Evolutionary conservation across 1,140 invertebrate species (phyloP), one percentile per base, ranked within the genome.

Genomic region (Papilio polyxenes): DNA sequence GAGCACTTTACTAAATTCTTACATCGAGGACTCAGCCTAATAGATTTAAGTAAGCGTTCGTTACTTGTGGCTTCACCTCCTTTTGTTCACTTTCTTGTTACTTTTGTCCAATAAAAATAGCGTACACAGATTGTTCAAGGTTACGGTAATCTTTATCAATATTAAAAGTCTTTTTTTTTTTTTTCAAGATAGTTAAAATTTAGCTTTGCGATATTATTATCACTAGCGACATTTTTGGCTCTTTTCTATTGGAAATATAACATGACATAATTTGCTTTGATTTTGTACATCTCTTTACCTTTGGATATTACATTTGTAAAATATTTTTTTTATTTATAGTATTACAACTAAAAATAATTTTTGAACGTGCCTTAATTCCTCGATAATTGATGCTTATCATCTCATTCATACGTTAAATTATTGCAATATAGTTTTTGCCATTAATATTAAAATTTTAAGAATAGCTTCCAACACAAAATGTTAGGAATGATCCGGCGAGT

Each of bases 1-100:
- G 31, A 72, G 31, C 65, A 72, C 65, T 72, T 72, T 40, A 72
- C 13, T 37, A 72, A 72, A 72, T 72, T 72, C 65, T 31, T 72
- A 72, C 31, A 37, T 72, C 65, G 7, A 72, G 23, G 31, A 72
- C 23, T 69, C 31, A 17, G 53, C 53, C 5, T 72, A 23, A 37
- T 72, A 72, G 23, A 72, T 72, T 72, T 72, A 65, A 65, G 62
- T 65, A 72, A 5, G 65, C 31, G 31, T 72, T 72, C 31, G 11
- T 72, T 15, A 72, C 31, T 72, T 72, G 31, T 72, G 23, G 62
- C 62, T 65, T 65, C 20, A 31, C 7, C 31, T 65, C 23, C 20
- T 13, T 11, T 65, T 65, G 20, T 23, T 65, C 20, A 23, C n/a
- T 62, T 62, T 62, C 17, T 62, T 23, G n/a, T 6, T 62, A 62